A percentile compares a stretch with the other conserved stretches of the same genome.
phyloP scores from a whole-genome alignment of 2,113 vertebrate genomes.

The Rhabdomys dilectus region DNA sequence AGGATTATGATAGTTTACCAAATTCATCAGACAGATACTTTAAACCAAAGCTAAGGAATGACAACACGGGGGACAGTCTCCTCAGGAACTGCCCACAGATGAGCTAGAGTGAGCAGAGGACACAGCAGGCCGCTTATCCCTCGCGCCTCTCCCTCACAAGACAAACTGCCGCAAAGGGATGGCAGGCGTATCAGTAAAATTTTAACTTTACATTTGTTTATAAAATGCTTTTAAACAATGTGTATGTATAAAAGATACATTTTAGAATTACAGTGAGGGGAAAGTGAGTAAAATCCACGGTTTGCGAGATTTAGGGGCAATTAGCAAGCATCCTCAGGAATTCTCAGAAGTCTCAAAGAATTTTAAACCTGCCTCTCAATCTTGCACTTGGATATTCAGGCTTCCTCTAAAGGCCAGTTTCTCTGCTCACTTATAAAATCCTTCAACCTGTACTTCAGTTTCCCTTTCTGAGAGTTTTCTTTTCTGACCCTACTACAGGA shows the following conservation, averaged over 20 bases:
- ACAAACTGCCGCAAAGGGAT: background rate
- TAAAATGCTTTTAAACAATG: background rate
- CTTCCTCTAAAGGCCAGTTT: background rate
- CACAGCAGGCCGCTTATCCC: background rate
- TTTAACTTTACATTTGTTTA: background rate
- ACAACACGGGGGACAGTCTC: too few species aligned
- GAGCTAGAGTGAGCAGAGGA: background rate
- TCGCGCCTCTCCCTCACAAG: background rate
- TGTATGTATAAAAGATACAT: background rate
- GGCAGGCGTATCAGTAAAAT: background rate
- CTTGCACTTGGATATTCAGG: background rate
- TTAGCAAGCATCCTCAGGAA: background rate
- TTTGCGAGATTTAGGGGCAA: background rate
- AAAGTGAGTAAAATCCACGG: background rate
- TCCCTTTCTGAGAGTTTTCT: background rate
- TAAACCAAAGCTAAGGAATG: background rate
- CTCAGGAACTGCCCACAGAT: background rate
- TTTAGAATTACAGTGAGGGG: background rate
- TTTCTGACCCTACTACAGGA: background rate
- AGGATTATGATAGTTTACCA: background rate
- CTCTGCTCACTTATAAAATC: background rate
- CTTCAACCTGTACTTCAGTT: too few species aligned
- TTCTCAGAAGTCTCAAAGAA: background rate
- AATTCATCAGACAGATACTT: background rate
- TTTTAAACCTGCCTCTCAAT: background rate